phyloP scores from a whole-genome alignment of 2,888 invertebrate species.

The Crioceris asparagi region DNA sequence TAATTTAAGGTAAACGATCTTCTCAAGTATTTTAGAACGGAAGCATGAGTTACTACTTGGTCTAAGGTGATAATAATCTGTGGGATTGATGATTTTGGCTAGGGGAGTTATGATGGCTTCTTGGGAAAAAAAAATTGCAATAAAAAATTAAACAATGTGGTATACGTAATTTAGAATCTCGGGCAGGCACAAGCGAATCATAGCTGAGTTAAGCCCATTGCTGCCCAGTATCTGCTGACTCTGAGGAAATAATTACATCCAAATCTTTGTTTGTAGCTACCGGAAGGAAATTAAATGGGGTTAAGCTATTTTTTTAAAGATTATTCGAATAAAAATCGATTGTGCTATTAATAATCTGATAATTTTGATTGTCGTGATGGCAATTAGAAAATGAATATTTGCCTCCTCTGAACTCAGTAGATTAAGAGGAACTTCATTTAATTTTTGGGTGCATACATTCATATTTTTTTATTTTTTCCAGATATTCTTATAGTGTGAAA shows the following conservation, averaged over 20 bases:
- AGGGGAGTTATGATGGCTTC: conserved; percentile 2
- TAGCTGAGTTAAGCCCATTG: conserved; percentile 1
- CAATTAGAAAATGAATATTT: conserved; percentile 1
- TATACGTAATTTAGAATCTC: background rate
- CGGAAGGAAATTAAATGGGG: too few species aligned
- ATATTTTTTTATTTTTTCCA: too few species aligned
- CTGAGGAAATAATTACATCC: too few species aligned
- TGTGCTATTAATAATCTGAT: background rate
- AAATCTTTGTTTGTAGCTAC: too few species aligned
- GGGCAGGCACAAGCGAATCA: conserved; percentile 3
- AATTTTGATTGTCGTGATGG: too few species aligned
- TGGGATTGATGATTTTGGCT: conserved; percentile 2
- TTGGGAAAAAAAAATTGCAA: conserved; percentile 4
- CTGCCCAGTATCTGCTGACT: conserved; percentile 4
- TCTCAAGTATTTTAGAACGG: conserved; percentile 4
- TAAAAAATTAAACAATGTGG: conserved; percentile 3
- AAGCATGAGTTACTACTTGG: conserved; percentile 1
- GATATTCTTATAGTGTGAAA: too few species aligned
- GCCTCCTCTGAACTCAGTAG: background rate
- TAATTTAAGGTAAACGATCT: conserved; percentile 3
- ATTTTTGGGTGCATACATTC: too few species aligned
- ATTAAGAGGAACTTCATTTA: conserved; percentile 1
- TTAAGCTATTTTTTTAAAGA: background rate
- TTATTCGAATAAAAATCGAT: background rate
- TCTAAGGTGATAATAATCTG: background rate